Conservation (phyloP, 1,140 invertebrate species). For the Mya arenaria region DNA sequence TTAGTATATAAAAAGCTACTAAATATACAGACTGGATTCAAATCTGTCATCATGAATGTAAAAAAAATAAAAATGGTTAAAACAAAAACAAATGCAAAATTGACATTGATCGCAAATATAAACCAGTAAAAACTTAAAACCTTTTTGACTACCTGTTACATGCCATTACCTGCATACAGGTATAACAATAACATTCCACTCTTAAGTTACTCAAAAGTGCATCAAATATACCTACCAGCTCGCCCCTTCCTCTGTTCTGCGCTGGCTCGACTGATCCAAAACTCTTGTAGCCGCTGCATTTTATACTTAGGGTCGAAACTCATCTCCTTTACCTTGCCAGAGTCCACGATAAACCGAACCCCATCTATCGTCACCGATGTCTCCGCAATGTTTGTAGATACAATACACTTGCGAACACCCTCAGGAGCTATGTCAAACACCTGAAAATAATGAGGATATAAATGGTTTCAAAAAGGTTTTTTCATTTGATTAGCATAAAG, state of each 20-base stretch:
- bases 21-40: too few relatives aligned
- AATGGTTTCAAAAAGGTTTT: neutral
- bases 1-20: too few relatives aligned
- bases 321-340: constrained; percentile 95
- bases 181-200: too few relatives aligned
- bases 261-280: constrained; percentile 98
- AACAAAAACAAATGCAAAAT: too few relatives aligned
- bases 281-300: constrained; percentile 94
- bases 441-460: constrained; percentile 78
- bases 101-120: too few relatives aligned
- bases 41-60: too few relatives aligned
- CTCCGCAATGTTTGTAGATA: constrained; percentile 99
- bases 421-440: constrained; percentile 98
- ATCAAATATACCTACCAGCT: constrained; percentile 90
- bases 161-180: too few relatives aligned
- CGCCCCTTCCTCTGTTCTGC: constrained; percentile 98
- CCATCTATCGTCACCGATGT: constrained; percentile 99
- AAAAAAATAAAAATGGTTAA: too few relatives aligned
- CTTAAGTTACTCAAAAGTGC: too few relatives aligned
- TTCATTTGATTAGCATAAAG: neutral
- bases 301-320: constrained; percentile 94
- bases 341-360: constrained; percentile 98
- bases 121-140: too few relatives aligned
- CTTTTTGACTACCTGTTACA: too few relatives aligned
- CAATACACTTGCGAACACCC: constrained; percentile 97